Evolutionary conservation across 2,888 invertebrate genomes (phyloP), one percentile per base, ranked within the genome.

Genomic region (Hydropsyche betteni): DNA sequence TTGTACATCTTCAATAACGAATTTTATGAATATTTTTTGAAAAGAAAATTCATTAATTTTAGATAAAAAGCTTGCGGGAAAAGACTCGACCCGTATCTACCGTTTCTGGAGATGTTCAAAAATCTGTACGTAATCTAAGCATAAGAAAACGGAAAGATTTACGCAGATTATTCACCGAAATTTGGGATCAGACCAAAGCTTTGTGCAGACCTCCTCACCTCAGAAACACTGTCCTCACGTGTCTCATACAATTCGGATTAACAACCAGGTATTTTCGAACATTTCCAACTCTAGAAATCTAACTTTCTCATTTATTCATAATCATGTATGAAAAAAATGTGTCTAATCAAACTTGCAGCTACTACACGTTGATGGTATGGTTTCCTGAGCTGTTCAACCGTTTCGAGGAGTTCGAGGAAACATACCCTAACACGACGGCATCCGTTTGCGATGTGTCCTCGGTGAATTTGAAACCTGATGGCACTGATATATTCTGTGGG

Each of bases 321-420:
- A 24, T 24, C 24, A 1, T 24, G 24, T 24, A 24, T 24, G 1
- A 24, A 2, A 24, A 24, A 24, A 24, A 24, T 24, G 2, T 24
- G 24, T 24, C 2, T 24, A 2, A 24, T 24, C 24, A 51, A 58
- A 12, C 69, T 85, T 85, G 12, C 86, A 96, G 96, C 82, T 96
- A 95, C 85, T 96, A 96, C 84, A 96, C 96, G 6, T 86, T 96
- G 61, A 95, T 95, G 93, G 91, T 96, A 83, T 96, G 96, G 96
- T 95, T 96, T 85, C 95, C 95, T 12, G 95, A 95, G 84, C 85
- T 96, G 81, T 96, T 96, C 86, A 91, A 91, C 84, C 91, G 95
- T 74, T 94, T 94, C 84, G 93, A 94, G 81, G 91, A 91, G 81
- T 94, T 90, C 83, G 93, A 93, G 82, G 82, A 84, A 36, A 83